These are phyloP conservation scores for Bos indicus DNA, from an alignment of 2,113 vertebrate species.

Conservation along the genomic window DNA sequence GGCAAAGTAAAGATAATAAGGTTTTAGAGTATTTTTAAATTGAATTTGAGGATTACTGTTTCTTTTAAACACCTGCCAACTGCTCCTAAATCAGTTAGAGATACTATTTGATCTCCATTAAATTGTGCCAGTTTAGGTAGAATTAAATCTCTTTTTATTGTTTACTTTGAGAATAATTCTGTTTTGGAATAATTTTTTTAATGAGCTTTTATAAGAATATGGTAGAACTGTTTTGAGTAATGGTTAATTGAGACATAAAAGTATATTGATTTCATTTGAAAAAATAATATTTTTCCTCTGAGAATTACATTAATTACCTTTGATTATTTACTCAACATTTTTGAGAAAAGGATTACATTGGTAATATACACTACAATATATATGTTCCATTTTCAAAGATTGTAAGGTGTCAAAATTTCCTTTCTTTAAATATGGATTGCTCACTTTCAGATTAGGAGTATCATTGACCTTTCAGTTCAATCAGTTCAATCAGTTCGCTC, in stretches of 20 bases:
- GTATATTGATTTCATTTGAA: not conserved
- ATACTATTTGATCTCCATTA: slow-evolving; percentile 63
- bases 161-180: slow-evolving; percentile 34
- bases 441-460: not conserved
- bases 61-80: slow-evolving; percentile 30
- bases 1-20: slow-evolving; percentile 68
- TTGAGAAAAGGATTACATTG: not conserved
- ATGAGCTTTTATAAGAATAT: not conserved
- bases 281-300: not conserved
- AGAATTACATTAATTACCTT: slow-evolving; percentile 15
- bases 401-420: not conserved
- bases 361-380: not conserved
- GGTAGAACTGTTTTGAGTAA: slow-evolving; percentile 12
- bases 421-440: not conserved
- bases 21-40: slow-evolving; percentile 66
- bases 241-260: not conserved
- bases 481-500: too few species aligned
- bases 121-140: slow-evolving; percentile 52
- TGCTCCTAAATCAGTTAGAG: slow-evolving; percentile 57
- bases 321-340: not conserved
- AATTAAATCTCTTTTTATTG: slow-evolving; percentile 57
- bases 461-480: not conserved
- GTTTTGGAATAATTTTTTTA: slow-evolving; percentile 12
- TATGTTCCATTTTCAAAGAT: not conserved
- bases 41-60: slow-evolving; percentile 43